Conservation (phyloP, 2,888 invertebrate species). For the Sesamia inferens region DNA sequence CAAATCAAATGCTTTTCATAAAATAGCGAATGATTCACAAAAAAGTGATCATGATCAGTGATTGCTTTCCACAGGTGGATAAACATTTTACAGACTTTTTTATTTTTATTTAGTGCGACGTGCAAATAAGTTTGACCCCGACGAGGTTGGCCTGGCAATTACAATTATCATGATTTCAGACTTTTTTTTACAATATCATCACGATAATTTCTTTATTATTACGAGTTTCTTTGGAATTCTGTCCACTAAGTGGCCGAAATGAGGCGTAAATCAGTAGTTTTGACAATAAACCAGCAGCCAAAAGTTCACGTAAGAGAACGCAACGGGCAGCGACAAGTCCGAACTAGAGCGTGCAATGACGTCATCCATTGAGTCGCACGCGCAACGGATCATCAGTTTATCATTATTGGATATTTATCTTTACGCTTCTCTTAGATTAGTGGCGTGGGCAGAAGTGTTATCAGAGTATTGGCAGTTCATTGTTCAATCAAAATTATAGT, state of each 20-base stretch:
- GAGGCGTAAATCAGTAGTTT: slow-evolving; percentile 34
- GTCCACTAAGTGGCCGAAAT: not conserved
- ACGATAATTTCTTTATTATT: not conserved
- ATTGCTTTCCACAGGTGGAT: slow-evolving; percentile 10
- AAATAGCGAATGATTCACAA: slow-evolving; percentile 31
- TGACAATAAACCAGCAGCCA: slow-evolving; percentile 51
- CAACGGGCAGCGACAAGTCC: slow-evolving; percentile 64
- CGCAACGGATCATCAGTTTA: slow-evolving; percentile 66
- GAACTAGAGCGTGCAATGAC: slow-evolving; percentile 67
- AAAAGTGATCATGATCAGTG: slow-evolving; percentile 6
- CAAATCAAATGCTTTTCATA: slow-evolving; percentile 24
- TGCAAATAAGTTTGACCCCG: not conserved
- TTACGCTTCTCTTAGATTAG: slow-evolving; percentile 21
- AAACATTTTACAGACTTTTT: slow-evolving; percentile 13
- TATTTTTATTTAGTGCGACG: not conserved
- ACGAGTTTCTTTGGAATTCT: not conserved
- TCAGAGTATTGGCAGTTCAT: not conserved
- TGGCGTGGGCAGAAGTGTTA: slow-evolving; percentile 11
- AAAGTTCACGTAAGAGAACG: slow-evolving; percentile 53
- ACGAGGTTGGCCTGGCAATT: too few species aligned
- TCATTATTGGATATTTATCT: slow-evolving; percentile 61
- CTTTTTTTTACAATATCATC: not conserved
- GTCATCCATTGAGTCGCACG: slow-evolving; percentile 62
- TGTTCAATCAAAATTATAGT: not conserved
- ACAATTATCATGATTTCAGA: not conserved